phyloP scores from a whole-genome alignment of 1,140 invertebrate species.

The Manduca sexta region DNA sequence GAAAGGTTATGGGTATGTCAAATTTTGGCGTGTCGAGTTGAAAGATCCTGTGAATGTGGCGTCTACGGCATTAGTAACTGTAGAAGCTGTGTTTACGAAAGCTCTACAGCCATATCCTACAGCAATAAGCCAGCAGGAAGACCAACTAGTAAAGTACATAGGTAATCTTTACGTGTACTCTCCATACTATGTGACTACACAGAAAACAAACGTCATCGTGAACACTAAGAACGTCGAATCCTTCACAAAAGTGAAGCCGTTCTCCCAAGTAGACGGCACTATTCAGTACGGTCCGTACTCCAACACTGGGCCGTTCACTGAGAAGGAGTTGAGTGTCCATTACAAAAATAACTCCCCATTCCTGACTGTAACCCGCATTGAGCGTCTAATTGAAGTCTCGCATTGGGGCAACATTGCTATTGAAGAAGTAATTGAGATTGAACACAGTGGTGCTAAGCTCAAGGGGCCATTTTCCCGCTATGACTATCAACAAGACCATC shows the following conservation, averaged over 20 bases:
- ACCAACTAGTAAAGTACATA: constrained; percentile 91
- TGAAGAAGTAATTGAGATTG: constrained; percentile 93
- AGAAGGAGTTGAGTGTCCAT: constrained; percentile 86
- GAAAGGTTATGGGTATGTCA: constrained; percentile 66
- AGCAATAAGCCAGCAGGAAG: constrained; percentile 92
- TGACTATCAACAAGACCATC: constrained; percentile 94
- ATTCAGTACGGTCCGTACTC: constrained; percentile 93
- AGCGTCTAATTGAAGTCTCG: constrained; percentile 94
- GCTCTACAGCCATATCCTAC: constrained; percentile 87
- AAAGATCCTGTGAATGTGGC: constrained; percentile 76
- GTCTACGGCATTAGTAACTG: constrained; percentile 75
- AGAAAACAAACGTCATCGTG: constrained; percentile 87
- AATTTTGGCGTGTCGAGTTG: constrained; percentile 77
- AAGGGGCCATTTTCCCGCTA: constrained; percentile 96
- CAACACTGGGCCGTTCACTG: constrained; percentile 75
- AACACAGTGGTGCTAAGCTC: constrained; percentile 93
- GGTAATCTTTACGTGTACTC: constrained; percentile 90
- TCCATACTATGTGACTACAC: constrained; percentile 85
- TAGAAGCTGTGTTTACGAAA: constrained; percentile 87
- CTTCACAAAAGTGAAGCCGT: constrained; percentile 91
- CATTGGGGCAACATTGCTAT: constrained; percentile 99
- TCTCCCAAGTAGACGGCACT: constrained; percentile 82
- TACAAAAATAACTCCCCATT: constrained; percentile 98
- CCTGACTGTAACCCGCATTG: constrained; percentile 89
- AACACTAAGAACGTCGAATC: constrained; percentile 87